Conservation (phyloP, 2,888 invertebrate species). For the Steinernema hermaphroditum region DNA sequence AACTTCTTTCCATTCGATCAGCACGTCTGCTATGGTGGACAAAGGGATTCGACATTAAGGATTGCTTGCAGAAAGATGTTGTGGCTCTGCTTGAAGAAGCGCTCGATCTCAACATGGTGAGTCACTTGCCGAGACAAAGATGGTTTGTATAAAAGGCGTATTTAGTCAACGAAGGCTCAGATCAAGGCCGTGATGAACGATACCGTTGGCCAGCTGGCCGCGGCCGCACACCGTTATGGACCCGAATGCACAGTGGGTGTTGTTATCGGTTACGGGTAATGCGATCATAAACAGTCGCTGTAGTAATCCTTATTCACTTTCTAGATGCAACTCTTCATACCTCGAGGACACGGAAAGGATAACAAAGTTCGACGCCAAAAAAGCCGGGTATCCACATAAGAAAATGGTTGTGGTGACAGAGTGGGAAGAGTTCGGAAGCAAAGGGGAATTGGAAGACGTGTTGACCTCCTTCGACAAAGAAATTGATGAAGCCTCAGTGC, state of each 20-base stretch:
- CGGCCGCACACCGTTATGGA: constrained; percentile 65
- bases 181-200: constrained; percentile 67
- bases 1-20: constrained; percentile 65
- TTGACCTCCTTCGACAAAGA: constrained; percentile 64
- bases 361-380: constrained; percentile 62
- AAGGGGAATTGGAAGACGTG: constrained; percentile 64
- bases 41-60: constrained; percentile 66
- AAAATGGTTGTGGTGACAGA: constrained; percentile 65
- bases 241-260: constrained; percentile 64
- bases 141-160: constrained; percentile 12
- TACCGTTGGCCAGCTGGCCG: constrained; percentile 66
- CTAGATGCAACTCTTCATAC: constrained; percentile 66
- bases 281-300: neutral
- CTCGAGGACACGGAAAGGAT: constrained; percentile 64
- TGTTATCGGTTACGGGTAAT: constrained; percentile 66
- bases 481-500: constrained; percentile 64
- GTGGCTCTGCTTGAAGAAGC: constrained; percentile 65
- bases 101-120: constrained; percentile 65
- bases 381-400: constrained; percentile 56
- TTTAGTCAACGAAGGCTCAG: constrained; percentile 63
- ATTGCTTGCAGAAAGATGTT: constrained; percentile 66
- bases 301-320: constrained; percentile 36
- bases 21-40: constrained; percentile 67
- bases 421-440: constrained; percentile 67
- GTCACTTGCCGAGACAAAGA: neutral